phyloP scores from a whole-genome alignment of 2,888 invertebrate species.

The Apotomis turbidana region DNA sequence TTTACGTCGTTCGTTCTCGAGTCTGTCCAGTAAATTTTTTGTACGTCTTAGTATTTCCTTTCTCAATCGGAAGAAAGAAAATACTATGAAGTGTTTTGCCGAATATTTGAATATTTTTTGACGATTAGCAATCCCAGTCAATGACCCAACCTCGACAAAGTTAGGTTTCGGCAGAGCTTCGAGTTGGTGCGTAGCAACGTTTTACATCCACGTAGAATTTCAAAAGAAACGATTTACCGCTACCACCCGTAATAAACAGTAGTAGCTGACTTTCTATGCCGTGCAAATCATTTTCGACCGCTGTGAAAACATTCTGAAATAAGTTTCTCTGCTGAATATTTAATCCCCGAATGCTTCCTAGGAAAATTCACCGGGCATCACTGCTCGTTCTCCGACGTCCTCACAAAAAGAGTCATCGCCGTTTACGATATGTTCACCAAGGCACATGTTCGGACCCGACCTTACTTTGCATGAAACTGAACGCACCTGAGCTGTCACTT shows the following conservation, averaged over 20 bases:
- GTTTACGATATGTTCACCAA: slow-evolving; percentile 40
- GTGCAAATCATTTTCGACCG: slow-evolving; percentile 39
- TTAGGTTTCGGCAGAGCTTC: slow-evolving; percentile 11
- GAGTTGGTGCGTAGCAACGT: slow-evolving; percentile 44
- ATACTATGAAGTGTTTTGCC: slow-evolving; percentile 3
- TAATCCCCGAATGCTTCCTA: slow-evolving; percentile 40
- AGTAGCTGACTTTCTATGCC: slow-evolving; percentile 41
- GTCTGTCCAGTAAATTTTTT: slow-evolving; percentile 37
- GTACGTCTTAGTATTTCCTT: background rate
- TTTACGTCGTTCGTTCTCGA: slow-evolving; percentile 47
- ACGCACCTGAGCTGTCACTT: too few species aligned
- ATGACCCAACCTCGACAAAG: slow-evolving; percentile 42
- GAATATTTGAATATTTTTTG: too few species aligned
- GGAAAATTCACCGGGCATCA: slow-evolving; percentile 46
- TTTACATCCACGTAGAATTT: slow-evolving; percentile 51
- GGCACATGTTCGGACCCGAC: too few species aligned
- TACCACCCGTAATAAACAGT: slow-evolving; percentile 53
- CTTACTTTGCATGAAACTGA: too few species aligned
- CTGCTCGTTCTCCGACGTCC: slow-evolving; percentile 35
- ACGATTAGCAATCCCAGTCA: slow-evolving; percentile 41
- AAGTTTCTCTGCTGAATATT: slow-evolving; percentile 46
- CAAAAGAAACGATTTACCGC: slow-evolving; percentile 48
- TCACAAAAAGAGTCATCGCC: slow-evolving; percentile 43
- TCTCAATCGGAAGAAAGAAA: background rate
- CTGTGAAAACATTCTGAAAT: slow-evolving; percentile 40